Evolutionary conservation across 2,888 invertebrate species (phyloP), one percentile per base, ranked within the genome.

Genomic region (Endotricha flammealis): DNA sequence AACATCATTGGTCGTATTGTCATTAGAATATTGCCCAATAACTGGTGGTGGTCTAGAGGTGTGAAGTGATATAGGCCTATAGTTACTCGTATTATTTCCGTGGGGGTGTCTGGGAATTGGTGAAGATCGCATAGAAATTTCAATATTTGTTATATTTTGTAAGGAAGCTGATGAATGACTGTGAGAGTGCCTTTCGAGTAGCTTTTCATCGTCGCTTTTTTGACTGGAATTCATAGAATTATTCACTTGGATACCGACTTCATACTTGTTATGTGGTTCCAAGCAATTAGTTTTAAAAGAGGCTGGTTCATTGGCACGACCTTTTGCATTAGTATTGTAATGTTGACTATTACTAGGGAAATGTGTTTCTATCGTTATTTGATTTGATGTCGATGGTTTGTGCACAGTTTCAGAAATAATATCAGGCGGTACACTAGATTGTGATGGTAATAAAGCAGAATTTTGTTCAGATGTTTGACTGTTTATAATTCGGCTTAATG

Each of bases 161-260:
- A 86, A 64, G 29, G 86, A 82, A 16, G 81, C 60, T 17, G 79
- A 71, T 30, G 74, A 53, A 47, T 80, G 78, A 12, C 77, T 58
- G 37, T 74, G 75, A 44, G 65, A 64, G 46, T 74, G 67, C 44
- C 78, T 70, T 53, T 88, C 87, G 38, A 82, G 50, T 50, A 88
- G 57, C 51, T 88, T 88, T 64, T 88, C 87, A 42, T 88, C 87
- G 37, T 88, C 87, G 53, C 87, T 88, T 57, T 86, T 87, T 57
- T 83, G 83, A 55, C 76, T 85, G 37, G 74, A 70, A 51, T 61
- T 57, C 35, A 67, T 44, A 32, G 61, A 57, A 40, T 77, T 75
- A 44, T 66, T 74, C 3, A 70, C 72, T 66, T 78, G 80, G 39
- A 72, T 46, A 25, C 75, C 77, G 25, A 69, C 48, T 69, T 76